These are phyloP conservation scores for Dorcus hopei DNA, from an alignment of 2,888 invertebrate species.

Conservation along the genomic window DNA sequence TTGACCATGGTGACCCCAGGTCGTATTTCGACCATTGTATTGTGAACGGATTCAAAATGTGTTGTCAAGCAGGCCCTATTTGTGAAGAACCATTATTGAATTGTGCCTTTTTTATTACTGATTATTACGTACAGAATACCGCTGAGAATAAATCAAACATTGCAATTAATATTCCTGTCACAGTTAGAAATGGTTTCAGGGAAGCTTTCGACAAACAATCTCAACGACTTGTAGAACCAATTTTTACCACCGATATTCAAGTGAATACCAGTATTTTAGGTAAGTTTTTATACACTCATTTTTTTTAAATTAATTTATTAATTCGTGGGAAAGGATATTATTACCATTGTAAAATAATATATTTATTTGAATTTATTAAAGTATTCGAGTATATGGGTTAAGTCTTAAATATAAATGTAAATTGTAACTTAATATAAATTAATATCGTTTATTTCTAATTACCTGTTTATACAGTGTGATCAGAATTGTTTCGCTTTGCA, in stretches of 20 bases:
- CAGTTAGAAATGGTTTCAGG: constrained; percentile 64
- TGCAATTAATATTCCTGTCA: constrained; percentile 31
- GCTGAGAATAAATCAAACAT: constrained; percentile 18
- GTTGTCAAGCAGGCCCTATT: constrained; percentile 81
- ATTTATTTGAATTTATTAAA: not conserved
- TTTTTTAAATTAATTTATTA: not conserved
- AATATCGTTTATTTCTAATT: no score
- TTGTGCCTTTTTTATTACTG: constrained; percentile 84
- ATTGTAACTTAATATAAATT: no score
- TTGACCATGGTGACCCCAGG: constrained; percentile 52
- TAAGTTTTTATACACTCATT: constrained; percentile 11
- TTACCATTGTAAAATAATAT: not conserved
- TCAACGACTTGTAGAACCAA: constrained; percentile 90
- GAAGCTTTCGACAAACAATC: constrained; percentile 86
- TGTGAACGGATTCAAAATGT: constrained; percentile 83
- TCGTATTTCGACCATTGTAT: constrained; percentile 73
- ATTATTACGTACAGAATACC: constrained; percentile 63
- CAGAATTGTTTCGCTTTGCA: no score
- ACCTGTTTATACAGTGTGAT: no score
- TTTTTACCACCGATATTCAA: constrained; percentile 59
- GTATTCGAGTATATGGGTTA: not conserved
- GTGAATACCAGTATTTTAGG: constrained; percentile 37
- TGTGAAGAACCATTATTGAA: constrained; percentile 98
- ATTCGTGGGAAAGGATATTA: no score
- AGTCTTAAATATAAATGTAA: no score